These are phyloP conservation scores for Otis tarda DNA, from an alignment of 2,113 vertebrate species.

Conservation along the genomic window DNA sequence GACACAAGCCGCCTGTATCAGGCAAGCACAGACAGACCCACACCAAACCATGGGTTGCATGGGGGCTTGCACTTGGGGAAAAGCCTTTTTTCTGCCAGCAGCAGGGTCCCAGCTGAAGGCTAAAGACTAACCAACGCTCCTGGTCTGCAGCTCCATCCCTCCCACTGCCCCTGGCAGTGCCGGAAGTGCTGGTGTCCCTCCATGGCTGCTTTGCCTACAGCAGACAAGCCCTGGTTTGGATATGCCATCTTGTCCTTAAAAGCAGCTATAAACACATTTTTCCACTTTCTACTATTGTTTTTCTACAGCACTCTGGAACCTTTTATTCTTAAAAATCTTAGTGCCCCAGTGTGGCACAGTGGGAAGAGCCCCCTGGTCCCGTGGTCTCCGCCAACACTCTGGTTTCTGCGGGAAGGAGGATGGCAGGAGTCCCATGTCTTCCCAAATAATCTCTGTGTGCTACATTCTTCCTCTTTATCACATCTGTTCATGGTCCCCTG, in stretches of 20 bases:
- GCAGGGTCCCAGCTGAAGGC: neutral
- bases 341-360: rapidly evolving
- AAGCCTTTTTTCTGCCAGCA: neutral
- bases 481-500: neutral
- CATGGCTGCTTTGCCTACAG: neutral
- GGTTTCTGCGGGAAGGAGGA: neutral
- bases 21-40: neutral
- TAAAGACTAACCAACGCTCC: neutral
- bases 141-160: neutral
- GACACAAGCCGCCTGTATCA: rapidly evolving
- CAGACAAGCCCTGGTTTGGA: neutral
- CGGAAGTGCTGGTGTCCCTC: neutral
- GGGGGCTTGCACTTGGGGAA: neutral
- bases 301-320: neutral
- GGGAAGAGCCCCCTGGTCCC: neutral
- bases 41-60: neutral
- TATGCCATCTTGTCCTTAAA: neutral
- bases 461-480: neutral
- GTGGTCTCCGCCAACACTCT: rapidly evolving
- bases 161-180: rapidly evolving
- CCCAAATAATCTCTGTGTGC: neutral
- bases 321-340: neutral
- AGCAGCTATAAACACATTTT: neutral
- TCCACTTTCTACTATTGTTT: neutral
- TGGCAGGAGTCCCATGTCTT: neutral